Evolutionary conservation across 2,888 invertebrate species (phyloP).

Genomic region (Anarsia innoxiella): DNA sequence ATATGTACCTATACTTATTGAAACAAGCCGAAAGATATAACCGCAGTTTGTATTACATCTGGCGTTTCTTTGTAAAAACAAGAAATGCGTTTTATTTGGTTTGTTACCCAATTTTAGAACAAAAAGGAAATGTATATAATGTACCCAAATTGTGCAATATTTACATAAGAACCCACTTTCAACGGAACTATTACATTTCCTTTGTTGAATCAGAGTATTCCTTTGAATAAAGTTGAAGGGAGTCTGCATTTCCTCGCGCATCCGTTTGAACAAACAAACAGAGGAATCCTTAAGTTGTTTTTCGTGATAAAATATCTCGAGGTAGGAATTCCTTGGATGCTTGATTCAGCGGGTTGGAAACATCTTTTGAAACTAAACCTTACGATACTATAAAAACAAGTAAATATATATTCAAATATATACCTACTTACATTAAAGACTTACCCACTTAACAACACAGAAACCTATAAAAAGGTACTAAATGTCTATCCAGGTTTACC

Average conservation of each 20-base stretch:
- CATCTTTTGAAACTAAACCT: conserved; percentile 45
- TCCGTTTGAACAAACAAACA: conserved; percentile 59
- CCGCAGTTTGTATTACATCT: too few relatives aligned
- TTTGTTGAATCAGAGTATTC: conserved; percentile 45
- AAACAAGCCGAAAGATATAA: too few relatives aligned
- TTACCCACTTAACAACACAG: too few relatives aligned
- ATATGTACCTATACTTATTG: too few relatives aligned
- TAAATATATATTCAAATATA: background rate
- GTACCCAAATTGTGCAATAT: too few relatives aligned
- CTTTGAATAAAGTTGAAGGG: conserved; percentile 64
- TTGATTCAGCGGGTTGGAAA: conserved; percentile 54
- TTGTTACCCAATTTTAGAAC: too few relatives aligned
- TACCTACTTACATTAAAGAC: background rate
- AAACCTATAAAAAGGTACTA: too few relatives aligned
- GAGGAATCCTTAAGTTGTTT: conserved; percentile 17
- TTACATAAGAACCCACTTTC: too few relatives aligned
- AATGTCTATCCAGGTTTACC: too few relatives aligned
- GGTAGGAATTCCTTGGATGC: conserved; percentile 56
- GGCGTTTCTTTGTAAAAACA: too few relatives aligned
- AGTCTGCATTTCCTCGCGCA: conserved; percentile 58
- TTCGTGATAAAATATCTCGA: conserved; percentile 62
- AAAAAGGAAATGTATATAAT: too few relatives aligned
- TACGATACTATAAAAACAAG: conserved; percentile 17
- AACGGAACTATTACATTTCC: conserved; percentile 36
- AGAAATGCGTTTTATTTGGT: too few relatives aligned